A percentile compares a stretch with the other conserved stretches of the same genome.
Evolutionary conservation across 2,797 vertebrate genomes (phyloP).

Genomic region (Gadopsis bispinosus): DNA sequence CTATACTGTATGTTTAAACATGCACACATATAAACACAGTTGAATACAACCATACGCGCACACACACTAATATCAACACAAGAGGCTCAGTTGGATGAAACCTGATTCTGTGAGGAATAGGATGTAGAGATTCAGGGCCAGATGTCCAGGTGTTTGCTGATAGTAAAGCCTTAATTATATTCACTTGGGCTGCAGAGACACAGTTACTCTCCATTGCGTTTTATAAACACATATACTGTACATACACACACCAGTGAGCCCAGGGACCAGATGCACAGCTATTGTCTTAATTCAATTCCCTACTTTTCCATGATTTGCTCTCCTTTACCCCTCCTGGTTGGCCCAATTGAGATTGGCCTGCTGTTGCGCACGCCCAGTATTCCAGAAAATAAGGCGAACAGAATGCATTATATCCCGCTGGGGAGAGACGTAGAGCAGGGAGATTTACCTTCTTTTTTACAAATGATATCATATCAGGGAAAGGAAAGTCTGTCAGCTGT

Average conservation of each 20-base stretch:
- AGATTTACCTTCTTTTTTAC: conserved; percentile 77
- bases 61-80: conserved; percentile 30
- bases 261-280: conserved; percentile 67
- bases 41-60: conserved; percentile 1
- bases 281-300: conserved; percentile 81
- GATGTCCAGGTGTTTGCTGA: conserved; percentile 68
- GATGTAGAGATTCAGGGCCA: conserved; percentile 40
- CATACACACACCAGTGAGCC: conserved; percentile 43
- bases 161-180: conserved; percentile 60
- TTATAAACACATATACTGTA: conserved; percentile 43
- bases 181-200: conserved; percentile 37
- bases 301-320: conserved; percentile 73
- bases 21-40: conserved; percentile 19
- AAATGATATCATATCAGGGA: conserved; percentile 85
- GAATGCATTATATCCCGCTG: conserved; percentile 73
- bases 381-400: conserved; percentile 78
- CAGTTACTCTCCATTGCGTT: conserved; percentile 30
- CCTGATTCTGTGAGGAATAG: conserved; percentile 23
- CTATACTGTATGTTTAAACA: conserved; percentile 33
- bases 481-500: conserved; percentile 84
- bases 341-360: conserved; percentile 62
- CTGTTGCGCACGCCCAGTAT: conserved; percentile 67
- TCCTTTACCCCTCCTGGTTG: conserved; percentile 65
- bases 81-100: conserved; percentile 23
- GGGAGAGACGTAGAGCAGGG: conserved; percentile 63